Evolutionary conservation across 2,113 vertebrate species (phyloP).

Genomic region (Bos javanicus): DNA sequence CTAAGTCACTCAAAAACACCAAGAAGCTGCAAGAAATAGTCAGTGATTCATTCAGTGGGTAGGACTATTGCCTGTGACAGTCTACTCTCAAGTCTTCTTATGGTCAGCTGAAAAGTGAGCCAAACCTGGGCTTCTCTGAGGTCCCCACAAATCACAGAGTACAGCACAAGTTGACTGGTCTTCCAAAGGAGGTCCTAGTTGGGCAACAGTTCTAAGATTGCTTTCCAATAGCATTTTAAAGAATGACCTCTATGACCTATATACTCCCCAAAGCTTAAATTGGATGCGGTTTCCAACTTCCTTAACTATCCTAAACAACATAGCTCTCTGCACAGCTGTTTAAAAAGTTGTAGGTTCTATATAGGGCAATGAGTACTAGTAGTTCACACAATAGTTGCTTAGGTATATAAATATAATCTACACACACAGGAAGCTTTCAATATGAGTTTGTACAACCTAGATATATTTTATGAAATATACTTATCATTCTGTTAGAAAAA

Average conservation of each 20-base stretch:
- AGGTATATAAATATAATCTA: neutral
- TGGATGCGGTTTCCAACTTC: conserved; percentile 31
- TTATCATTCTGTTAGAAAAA: neutral
- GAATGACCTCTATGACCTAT: conserved; percentile 45
- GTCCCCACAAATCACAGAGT: conserved; percentile 47
- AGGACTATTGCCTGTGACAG: neutral
- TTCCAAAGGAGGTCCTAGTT: neutral
- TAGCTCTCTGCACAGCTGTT: neutral
- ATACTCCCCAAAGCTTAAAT: conserved; percentile 27
- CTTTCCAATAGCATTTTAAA: conserved; percentile 24
- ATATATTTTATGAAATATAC: neutral
- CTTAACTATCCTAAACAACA: neutral
- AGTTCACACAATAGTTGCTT: neutral
- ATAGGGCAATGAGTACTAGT: neutral
- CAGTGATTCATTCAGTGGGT: conserved; percentile 28
- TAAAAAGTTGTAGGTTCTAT: neutral
- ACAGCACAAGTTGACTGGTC: neutral
- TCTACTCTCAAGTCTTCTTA: neutral
- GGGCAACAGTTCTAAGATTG: neutral
- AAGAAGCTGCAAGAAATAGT: neutral
- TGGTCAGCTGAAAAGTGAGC: conserved; percentile 45
- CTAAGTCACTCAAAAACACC: neutral
- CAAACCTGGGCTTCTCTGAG: neutral
- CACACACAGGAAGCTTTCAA: neutral
- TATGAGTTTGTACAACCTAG: neutral